Conservation (phyloP, 2,113 vertebrate species). For the Geococcyx californianus region DNA sequence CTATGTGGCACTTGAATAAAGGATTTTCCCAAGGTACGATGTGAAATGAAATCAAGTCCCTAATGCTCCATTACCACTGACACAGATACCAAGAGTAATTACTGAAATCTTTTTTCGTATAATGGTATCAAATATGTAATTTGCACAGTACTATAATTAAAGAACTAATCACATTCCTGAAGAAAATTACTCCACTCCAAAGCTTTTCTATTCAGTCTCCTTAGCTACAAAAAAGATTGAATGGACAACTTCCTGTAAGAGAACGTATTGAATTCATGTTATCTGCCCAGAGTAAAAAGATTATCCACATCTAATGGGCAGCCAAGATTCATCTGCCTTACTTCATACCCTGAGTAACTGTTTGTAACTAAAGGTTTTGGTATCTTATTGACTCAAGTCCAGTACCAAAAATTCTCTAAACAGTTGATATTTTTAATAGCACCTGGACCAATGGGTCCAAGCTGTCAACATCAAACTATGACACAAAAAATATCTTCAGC, state of each 20-base stretch:
- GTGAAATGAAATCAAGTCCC: constrained; percentile 10
- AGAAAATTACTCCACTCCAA: constrained; percentile 11
- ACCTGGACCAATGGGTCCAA: neutral
- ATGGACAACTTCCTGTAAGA: neutral
- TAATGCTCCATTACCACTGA: constrained; percentile 5
- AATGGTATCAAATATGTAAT: constrained; percentile 17
- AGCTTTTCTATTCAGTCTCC: neutral
- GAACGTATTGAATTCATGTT: neutral
- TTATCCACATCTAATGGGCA: neutral
- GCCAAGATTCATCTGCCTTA: neutral
- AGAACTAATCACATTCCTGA: constrained; percentile 45
- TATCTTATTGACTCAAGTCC: neutral
- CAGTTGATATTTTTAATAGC: neutral
- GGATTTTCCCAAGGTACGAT: neutral
- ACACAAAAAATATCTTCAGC: neutral
- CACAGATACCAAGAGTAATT: constrained; percentile 14
- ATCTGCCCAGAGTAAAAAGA: neutral
- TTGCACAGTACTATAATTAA: constrained; percentile 46
- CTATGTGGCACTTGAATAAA: neutral
- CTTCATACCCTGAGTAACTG: neutral
- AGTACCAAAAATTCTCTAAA: neutral
- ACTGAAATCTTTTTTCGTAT: constrained; percentile 5
- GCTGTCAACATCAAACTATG: neutral
- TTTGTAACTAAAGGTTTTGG: neutral
- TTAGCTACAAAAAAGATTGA: neutral